Evolutionary conservation across 2,888 invertebrate genomes (phyloP), one percentile per base, ranked within the genome.

Genomic region (Heliconius sara): DNA sequence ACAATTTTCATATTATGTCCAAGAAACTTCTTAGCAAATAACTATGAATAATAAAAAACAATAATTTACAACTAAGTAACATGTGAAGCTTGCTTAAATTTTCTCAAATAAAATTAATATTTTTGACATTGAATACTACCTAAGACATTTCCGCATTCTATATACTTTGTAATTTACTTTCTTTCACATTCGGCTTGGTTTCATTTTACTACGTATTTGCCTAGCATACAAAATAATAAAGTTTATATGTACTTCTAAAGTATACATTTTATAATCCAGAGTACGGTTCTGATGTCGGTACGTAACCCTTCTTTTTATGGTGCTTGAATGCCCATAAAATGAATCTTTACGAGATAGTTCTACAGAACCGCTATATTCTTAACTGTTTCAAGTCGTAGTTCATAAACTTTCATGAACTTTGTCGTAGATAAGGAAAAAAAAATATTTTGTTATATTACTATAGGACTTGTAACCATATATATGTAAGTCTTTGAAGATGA

Each of bases 261-360:
- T 81, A 82, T 78, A 79, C 80, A 80, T 60, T 83, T 81, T 83
- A 81, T 83, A 83, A 82, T 81, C 81, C 82, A 72, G 74, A 79
- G 71, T 79, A 76, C 68, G 76, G 39, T 68, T 74, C 67, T 79
- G 80, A 75, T 80, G 78, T 79, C 83, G 85, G 84, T 83, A 82
- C 85, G 86, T 85, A 85, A 86, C 85, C 87, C 83, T 84, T 80
- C 83, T 84, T 86, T 88, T 87, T 85, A 90, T 86, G 90, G 87
- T 85, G 86, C 88, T 87, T 82, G 82, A 80, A 87, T 87, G 84
- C 84, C 84, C 89, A 89, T 92, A 92, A 92, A 92, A 89, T 87
- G 85, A 80, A 83, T 85, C 87, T 90, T 92, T 91, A 91, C 88
- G 86, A 84, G 79, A 43, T 77, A 81, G 77, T 79, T 75, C 84